Conservation (phyloP, 1,140 invertebrate species). For the Atta texana region DNA sequence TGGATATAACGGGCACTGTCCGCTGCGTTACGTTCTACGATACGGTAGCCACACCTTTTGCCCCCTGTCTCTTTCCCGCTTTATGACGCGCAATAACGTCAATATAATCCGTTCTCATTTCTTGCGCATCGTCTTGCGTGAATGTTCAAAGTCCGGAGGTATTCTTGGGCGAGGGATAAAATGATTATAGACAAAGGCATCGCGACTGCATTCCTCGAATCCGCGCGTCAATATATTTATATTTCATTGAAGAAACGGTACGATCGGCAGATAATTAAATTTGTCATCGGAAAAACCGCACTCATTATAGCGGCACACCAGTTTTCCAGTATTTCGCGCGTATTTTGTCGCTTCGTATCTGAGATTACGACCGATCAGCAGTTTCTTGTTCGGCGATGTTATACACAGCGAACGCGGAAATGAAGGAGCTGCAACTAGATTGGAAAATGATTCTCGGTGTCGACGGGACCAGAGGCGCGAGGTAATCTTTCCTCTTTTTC, state of each 20-base stretch:
- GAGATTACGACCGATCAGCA: neutral
- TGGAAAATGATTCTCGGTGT: conserved; percentile 22
- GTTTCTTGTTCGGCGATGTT: conserved; percentile 6
- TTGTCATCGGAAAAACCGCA: neutral
- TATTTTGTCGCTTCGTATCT: neutral
- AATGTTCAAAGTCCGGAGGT: neutral
- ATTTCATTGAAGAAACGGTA: neutral
- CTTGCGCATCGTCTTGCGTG: conserved; percentile 8
- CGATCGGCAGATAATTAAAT: conserved; percentile 1
- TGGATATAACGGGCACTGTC: conserved; percentile 39
- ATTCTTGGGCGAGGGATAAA: neutral
- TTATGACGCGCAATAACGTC: conserved; percentile 6
- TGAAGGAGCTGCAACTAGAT: conserved; percentile 35
- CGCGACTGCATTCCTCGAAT: conserved; percentile 20
- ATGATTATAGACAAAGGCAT: neutral
- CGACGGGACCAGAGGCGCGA: neutral
- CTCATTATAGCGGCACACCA: neutral
- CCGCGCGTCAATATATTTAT: neutral
- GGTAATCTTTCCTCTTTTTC: neutral
- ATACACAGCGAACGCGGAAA: conserved; percentile 30
- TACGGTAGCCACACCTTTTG: conserved; percentile 58
- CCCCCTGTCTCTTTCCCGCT: conserved; percentile 5
- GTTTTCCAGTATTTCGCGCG: conserved; percentile 12
- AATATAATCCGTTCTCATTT: conserved; percentile 28
- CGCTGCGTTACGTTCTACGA: conserved; percentile 33